Base-by-base conservation (phyloP, 2,888 invertebrate genomes). In the Eueremaeus valkanovi region DNA sequence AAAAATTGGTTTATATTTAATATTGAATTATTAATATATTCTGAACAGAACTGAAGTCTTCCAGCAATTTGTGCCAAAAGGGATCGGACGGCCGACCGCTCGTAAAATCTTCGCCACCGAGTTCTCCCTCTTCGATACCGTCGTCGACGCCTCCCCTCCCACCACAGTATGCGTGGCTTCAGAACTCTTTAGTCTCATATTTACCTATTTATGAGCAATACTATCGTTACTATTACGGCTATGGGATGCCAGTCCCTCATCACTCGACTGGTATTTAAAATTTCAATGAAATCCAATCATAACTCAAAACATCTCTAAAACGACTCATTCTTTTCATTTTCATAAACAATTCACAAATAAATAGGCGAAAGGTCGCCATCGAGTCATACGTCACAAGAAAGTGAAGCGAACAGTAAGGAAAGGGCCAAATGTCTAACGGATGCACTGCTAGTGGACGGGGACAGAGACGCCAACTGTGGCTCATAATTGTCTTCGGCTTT, bases 201-300 rank as follows among this genome's bases (percentile, higher is more conserved):
- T 49, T 55, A 31, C 75, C 61, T 21, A 73, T 66, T 75, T 77
- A 77, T 70, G 58, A 75, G 18, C 77, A 75, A 61, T 77, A 75
- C 42, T 77, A 77, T 70, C 77, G 75, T 18, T 77, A 77, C 72
- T 77, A 75, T 75, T 73, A 74, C 63, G 61, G 74, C 1, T 77
- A 76, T 76, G 61, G 72, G 5, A 36, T 74, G 33, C 13, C 74
- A 33, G 45, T 73, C 16, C 42, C 72, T 18, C 29, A 33, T 33
- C 31, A 33, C 8, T 33, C 63, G 5, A 11, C 63, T 9, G 63
- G 63, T 63, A 55, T 55, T 55, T 18, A 24, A 21, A 21, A 21
- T 24, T 18, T 18, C 16, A 55, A 55, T 24, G 6, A 24, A n/a
- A 5, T 5, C 27, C 24, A 16, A 16, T 55, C 27, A 24, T 55